Conservation (phyloP, 2,113 vertebrate genomes). For the Vombatus ursinus region DNA sequence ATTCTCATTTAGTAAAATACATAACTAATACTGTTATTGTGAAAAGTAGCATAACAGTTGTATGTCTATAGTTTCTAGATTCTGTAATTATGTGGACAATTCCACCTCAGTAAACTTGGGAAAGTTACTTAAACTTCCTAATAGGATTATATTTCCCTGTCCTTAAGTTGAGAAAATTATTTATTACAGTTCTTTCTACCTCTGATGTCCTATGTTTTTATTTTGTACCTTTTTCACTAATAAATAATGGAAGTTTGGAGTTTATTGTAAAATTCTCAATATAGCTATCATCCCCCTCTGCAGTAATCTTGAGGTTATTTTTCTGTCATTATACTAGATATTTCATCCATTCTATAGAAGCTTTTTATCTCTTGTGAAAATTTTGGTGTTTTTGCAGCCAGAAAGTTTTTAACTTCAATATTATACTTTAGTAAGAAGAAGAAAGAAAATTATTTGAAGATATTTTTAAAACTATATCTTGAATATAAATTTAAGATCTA, state of each 20-base stretch:
- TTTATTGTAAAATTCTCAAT: conserved; percentile 23
- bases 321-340: conserved; percentile 1
- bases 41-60: conserved; percentile 46
- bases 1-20: conserved; percentile 56
- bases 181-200: not conserved
- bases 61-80: conserved; percentile 5
- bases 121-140: not conserved
- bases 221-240: conserved; percentile 52
- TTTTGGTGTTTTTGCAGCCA: conserved; percentile 41
- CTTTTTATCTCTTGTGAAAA: conserved; percentile 50
- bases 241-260: conserved; percentile 44
- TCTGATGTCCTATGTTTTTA: not conserved
- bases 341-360: conserved; percentile 40
- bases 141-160: not conserved
- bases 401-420: conserved; percentile 56
- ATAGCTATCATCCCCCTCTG: not conserved
- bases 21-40: conserved; percentile 53
- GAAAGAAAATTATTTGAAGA: conserved; percentile 49
- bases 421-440: conserved; percentile 58
- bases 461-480: conserved; percentile 70
- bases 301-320: conserved; percentile 41
- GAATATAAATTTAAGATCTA: conserved; percentile 69
- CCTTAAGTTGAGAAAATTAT: not conserved
- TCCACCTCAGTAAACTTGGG: not conserved
- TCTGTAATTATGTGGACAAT: conserved; percentile 62